Evolutionary conservation across 2,113 vertebrate genomes (phyloP), one percentile per base, ranked within the genome.

Genomic region (Rhizomys pruinosus): DNA sequence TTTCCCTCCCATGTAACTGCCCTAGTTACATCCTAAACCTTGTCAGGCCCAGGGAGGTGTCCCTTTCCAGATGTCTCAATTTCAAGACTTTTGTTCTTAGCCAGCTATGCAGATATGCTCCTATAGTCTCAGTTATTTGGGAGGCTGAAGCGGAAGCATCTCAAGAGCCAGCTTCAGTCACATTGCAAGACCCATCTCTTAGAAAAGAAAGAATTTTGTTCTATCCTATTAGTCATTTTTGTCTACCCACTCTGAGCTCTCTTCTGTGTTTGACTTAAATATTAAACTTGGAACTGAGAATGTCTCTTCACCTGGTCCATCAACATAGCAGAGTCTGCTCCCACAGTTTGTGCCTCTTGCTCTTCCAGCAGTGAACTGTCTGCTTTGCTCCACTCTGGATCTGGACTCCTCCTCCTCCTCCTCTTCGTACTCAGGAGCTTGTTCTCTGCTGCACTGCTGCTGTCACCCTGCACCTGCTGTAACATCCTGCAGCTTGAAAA

Each of bases 251-350:
- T 84, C 78, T 68, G 23, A 71, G 32, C 57, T 77, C 57, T 76
- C 12, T 77, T 32, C 69, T 34, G 80, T 87, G 27, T 29, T 82
- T 80, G 39, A 87, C 69, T 37, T 94, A 80, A 85, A 17, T 59
- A 66, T 16, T 92, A 72, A 66, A 78, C 64, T 52, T 84, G 25
- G 73, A 82, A 90, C 66, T 55, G 78, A n/a, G 73, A 89, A 77
- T 72, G 27, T 34, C 39, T 76, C 22, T 61, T 78, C 23, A 52
- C 5, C 34, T 59, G 25, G 39, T 61, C 39, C 44, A 37, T 91
- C 42, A 16, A 8, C 1, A 0, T 39, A 0, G 3, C 6, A 3
- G n/a, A 74, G 20, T n/a, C 88, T 44, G 20, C 0, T 15, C 32
- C 39, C 32, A n/a, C 69, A 16, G 17, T 11, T 19, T 23, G 69